A percentile compares a stretch with the other conserved stretches of the same genome.
phyloP scores from a whole-genome alignment of 2,797 vertebrate species.

The Echeneis naucrates region DNA sequence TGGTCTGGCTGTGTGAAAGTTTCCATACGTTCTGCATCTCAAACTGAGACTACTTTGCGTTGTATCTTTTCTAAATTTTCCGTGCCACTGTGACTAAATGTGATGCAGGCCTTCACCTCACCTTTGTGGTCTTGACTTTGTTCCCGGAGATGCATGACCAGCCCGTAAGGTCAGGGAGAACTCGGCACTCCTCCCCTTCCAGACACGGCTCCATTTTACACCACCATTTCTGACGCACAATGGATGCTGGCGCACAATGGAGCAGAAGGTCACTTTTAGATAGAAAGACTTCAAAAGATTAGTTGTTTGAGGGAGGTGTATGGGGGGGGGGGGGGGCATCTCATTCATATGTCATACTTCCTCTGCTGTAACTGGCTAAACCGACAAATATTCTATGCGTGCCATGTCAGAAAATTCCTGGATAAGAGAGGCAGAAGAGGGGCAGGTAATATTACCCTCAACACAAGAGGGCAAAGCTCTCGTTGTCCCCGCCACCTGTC shows the following conservation, averaged over 20 bases:
- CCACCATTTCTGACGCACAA: conserved; percentile 86
- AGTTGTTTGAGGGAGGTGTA: conserved; percentile 25
- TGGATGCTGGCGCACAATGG: conserved; percentile 75
- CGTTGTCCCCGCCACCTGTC: conserved; percentile 96
- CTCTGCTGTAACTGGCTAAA: conserved; percentile 16
- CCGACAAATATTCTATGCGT: conserved; percentile 45
- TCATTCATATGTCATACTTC: conserved; percentile 48
- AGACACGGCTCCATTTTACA: conserved; percentile 86
- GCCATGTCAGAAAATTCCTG: conserved; percentile 34
- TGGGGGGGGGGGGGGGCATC: too few species aligned
- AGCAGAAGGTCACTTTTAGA: conserved; percentile 64
- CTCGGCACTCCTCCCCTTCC: conserved; percentile 81
- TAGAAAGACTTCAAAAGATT: conserved; percentile 32
- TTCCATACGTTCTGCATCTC: conserved; percentile 41
- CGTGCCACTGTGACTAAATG: conserved; percentile 33
- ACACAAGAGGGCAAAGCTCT: conserved; percentile 93
- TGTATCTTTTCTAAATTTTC: not conserved
- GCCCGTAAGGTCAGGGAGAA: conserved; percentile 84
- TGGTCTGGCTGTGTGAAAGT: conserved; percentile 16
- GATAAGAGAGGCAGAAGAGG: conserved; percentile 36
- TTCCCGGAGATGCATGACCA: conserved; percentile 85
- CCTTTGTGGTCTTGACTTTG: conserved; percentile 87
- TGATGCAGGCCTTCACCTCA: conserved; percentile 57
- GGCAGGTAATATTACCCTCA: conserved; percentile 84
- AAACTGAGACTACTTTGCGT: conserved; percentile 24